Percentiles rank a stretch among this genome's conserved stretches.
phyloP scores from a whole-genome alignment of 2,888 invertebrate genomes.

The Agonum fuliginosum region DNA sequence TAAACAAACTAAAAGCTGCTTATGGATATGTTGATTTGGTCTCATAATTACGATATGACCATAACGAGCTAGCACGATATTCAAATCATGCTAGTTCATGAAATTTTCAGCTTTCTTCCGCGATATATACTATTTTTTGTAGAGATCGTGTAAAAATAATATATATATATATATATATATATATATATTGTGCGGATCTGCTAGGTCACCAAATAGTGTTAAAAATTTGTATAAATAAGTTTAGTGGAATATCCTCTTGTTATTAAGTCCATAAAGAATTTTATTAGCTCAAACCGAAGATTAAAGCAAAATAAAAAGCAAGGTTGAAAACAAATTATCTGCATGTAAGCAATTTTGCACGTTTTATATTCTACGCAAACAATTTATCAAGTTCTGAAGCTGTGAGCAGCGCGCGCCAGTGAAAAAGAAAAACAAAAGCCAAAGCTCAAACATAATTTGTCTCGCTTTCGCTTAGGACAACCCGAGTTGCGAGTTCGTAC shows the following conservation, averaged over 20 bases:
- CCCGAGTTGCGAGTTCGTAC: not conserved
- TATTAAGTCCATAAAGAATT: not conserved
- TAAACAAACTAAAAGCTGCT: too few relatives aligned
- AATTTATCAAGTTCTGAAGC: conserved; percentile 41
- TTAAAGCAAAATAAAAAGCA: conserved; percentile 22
- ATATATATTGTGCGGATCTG: too few relatives aligned
- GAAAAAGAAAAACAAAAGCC: conserved; percentile 29
- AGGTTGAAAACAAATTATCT: conserved; percentile 24
- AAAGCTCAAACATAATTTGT: conserved; percentile 41
- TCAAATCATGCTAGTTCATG: too few relatives aligned
- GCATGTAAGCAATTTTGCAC: conserved; percentile 37
- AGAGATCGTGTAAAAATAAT: too few relatives aligned
- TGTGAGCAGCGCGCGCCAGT: not conserved
- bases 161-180: too few relatives aligned
- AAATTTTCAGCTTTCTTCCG: too few relatives aligned
- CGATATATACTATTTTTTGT: too few relatives aligned
- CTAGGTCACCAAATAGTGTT: too few relatives aligned
- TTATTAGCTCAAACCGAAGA: not conserved
- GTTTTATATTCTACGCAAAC: conserved; percentile 41
- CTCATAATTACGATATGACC: too few relatives aligned
- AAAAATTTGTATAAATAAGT: too few relatives aligned
- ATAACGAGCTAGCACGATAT: too few relatives aligned
- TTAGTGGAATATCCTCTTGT: not conserved
- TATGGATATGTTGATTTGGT: too few relatives aligned
- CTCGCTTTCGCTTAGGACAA: not conserved